Base-by-base conservation (phyloP, 2,797 vertebrate genomes). In the Onychomys leucogaster region DNA sequence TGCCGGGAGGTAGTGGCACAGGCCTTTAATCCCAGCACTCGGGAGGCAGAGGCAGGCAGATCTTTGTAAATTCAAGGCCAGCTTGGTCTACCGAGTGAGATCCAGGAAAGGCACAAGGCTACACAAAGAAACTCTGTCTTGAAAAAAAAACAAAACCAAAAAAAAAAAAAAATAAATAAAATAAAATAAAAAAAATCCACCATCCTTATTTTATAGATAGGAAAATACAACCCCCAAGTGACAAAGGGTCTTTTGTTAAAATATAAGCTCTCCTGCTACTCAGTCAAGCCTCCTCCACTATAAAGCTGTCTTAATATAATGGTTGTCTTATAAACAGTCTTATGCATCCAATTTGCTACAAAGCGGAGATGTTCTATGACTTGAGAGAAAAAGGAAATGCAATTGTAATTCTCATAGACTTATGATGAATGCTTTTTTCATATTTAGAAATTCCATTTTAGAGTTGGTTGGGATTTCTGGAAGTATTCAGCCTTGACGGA, bases 371-470 rank as follows among this genome's bases (percentile, higher is more conserved):
- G 34, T 43, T 12, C 29, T 80, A 61, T n/a, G 46, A n/a, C 6
- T 55, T 21, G 17, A 49, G 34, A 46, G 7, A 84, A 59, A 9
- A 19, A 2, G 16, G 23, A 13, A 93, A 93, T 93, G 12, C 49
- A 82, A 83, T 63, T 69, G 12, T 3, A 95, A 49, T 87, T 94
- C 11, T 57, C 65, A 57, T 3, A 71, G 86, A 57, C 21, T 57
- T 59, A 49, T 59, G 61, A 81, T 63, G 75, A 34, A 46, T 32
- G 1, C 0, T 10, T 41, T 34, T 25, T 81, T 95, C 46, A 87
- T 73, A 78, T 41, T 75, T 85, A 43, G 14, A 86, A 97, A 75
- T 81, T 81, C 82, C 89, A 3, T 89, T 81, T 89, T 73, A 86
- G 78, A 57, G 69, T 71, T 55, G 69, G 17, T 41, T 55, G 87